phyloP scores from a whole-genome alignment of 2,888 invertebrate species.

The Quadriops clusia region DNA sequence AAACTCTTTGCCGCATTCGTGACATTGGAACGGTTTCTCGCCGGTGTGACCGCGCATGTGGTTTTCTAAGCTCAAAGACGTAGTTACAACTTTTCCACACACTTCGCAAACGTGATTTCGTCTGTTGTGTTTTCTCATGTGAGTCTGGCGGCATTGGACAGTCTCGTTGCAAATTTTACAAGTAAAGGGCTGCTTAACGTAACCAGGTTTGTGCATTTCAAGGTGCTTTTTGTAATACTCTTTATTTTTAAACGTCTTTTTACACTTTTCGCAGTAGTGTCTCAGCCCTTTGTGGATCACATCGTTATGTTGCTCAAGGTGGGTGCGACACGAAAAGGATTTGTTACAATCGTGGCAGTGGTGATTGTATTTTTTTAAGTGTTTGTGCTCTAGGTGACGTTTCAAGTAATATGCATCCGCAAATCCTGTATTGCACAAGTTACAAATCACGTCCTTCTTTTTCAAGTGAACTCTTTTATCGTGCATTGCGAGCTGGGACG shows the following conservation, averaged over 20 bases:
- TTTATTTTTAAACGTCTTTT: constrained; percentile 36
- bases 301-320: constrained; percentile 17
- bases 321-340: constrained; percentile 17
- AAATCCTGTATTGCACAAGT: constrained; percentile 31
- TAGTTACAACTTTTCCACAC: constrained; percentile 41
- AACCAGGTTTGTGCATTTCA: constrained; percentile 14
- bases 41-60: constrained; percentile 31
- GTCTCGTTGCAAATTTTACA: constrained; percentile 4
- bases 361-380: constrained; percentile 16
- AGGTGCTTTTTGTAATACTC: constrained; percentile 13
- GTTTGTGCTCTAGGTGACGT: constrained; percentile 27
- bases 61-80: constrained; percentile 23
- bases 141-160: too few species aligned
- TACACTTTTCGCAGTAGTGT: constrained; percentile 27
- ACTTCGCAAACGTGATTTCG: constrained; percentile 35
- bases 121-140: constrained; percentile 4
- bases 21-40: constrained; percentile 22
- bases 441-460: constrained; percentile 21
- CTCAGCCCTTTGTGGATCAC: constrained; percentile 16
- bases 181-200: constrained; percentile 4
- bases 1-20: constrained; percentile 32
- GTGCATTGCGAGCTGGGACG: constrained; percentile 32
- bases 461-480: constrained; percentile 13
- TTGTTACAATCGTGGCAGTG: constrained; percentile 20
- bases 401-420: constrained; percentile 13